Percentiles rank a stretch among this genome's conserved stretches.
Conservation (phyloP, 2,888 invertebrate genomes). For the Frankliniella intonsa region DNA sequence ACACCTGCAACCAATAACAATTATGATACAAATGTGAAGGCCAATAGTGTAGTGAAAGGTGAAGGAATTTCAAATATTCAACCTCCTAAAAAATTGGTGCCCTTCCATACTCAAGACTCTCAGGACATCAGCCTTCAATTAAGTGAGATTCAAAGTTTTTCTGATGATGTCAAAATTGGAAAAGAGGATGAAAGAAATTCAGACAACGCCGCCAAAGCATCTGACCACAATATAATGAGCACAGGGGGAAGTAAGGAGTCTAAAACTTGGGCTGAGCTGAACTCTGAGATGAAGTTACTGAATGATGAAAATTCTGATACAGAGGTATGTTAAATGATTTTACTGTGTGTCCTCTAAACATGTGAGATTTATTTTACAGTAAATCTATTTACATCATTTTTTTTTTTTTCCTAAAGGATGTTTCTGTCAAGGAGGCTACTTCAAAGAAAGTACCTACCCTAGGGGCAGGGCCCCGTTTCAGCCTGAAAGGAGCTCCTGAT, state of each 20-base stretch:
- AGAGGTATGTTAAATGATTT: not conserved
- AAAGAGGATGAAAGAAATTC: no score
- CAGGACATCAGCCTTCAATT: constrained; percentile 21
- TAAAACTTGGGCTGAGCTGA: constrained; percentile 14
- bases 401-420: not conserved
- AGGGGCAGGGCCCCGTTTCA: not conserved
- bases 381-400: not conserved
- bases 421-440: not conserved
- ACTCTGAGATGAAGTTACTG: constrained; percentile 22
- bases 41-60: not conserved
- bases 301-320: constrained; percentile 28
- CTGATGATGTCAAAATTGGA: no score
- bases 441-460: not conserved
- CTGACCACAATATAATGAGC: no score
- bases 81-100: no score
- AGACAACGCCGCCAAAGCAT: no score
- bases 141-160: not conserved
- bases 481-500: constrained; percentile 47
- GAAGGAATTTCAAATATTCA: no score
- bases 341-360: not conserved
- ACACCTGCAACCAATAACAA: no score
- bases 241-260: no score
- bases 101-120: not conserved
- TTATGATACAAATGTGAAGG: not conserved
- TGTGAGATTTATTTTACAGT: not conserved